Percentiles rank a stretch among this genome's conserved stretches.
phyloP scores from a whole-genome alignment of 2,888 invertebrate genomes.

The Galerucella nymphaeae region DNA sequence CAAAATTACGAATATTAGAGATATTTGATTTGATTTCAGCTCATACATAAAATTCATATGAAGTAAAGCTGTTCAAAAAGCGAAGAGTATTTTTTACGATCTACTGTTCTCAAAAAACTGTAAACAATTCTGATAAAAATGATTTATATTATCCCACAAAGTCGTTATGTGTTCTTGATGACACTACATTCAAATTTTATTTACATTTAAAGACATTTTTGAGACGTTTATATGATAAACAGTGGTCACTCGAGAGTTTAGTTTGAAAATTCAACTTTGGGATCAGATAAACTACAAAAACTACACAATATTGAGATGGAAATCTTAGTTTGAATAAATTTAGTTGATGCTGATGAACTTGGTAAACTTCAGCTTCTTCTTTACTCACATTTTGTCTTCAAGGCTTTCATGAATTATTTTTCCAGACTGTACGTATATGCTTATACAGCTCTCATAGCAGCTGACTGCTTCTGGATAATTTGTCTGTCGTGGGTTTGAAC shows the following conservation, averaged over 20 bases:
- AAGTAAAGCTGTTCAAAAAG: background rate
- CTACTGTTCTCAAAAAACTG: background rate
- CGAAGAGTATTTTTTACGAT: background rate
- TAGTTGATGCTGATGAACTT: too few relatives aligned
- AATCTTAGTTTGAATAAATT: too few relatives aligned
- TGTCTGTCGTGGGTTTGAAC: too few relatives aligned
- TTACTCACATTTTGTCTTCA: too few relatives aligned
- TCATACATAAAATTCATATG: background rate
- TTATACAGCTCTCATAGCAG: too few relatives aligned
- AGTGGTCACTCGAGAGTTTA: slow-evolving; percentile 7
- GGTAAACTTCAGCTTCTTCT: too few relatives aligned
- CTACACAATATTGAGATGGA: too few relatives aligned
- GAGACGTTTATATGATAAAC: background rate
- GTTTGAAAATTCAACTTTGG: too few relatives aligned
- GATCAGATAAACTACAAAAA: too few relatives aligned
- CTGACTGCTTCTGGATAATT: too few relatives aligned
- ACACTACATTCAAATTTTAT: slow-evolving; percentile 22
- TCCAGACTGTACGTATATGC: too few relatives aligned
- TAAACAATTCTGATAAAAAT: slow-evolving; percentile 23
- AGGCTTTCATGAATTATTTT: too few relatives aligned
- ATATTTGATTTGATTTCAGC: background rate
- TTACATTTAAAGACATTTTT: slow-evolving; percentile 1
- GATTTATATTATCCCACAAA: slow-evolving; percentile 18
- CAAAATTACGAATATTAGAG: slow-evolving; percentile 33
- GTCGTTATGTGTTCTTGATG: slow-evolving; percentile 18